Percentiles rank a stretch among this genome's conserved stretches.
Conservation (phyloP, 1,140 invertebrate species). For the Drosophila guanche region DNA sequence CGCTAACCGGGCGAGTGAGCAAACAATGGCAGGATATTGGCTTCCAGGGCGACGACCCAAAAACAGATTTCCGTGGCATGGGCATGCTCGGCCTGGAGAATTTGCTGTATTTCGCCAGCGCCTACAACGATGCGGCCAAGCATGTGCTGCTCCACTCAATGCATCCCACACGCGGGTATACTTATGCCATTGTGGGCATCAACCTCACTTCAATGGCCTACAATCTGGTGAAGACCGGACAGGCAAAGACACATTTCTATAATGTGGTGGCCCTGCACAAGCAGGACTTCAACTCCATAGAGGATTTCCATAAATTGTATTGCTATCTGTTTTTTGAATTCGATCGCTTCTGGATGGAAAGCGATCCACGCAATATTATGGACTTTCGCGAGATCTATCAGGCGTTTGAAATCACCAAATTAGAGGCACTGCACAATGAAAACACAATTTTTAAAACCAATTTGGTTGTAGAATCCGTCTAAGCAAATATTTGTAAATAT, state of each 20-base stretch:
- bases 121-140: conserved; percentile 90
- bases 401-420: conserved; percentile 88
- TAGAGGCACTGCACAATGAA: conserved; percentile 73
- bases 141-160: conserved; percentile 94
- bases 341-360: conserved; percentile 95
- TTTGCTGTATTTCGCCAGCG: conserved; percentile 93
- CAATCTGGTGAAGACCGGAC: conserved; percentile 90
- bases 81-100: conserved; percentile 97
- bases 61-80: conserved; percentile 99
- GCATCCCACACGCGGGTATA: conserved; percentile 95
- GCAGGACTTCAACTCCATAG: conserved; percentile 86
- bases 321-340: conserved; percentile 97
- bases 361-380: conserved; percentile 96
- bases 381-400: conserved; percentile 94
- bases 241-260: conserved; percentile 96
- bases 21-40: conserved; percentile 98
- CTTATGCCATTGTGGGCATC: conserved; percentile 95
- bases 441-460: conserved; percentile 77
- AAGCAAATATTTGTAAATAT: conserved; percentile 15
- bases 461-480: conserved; percentile 75
- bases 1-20: conserved; percentile 88
- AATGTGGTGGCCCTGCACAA: conserved; percentile 87
- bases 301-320: conserved; percentile 96
- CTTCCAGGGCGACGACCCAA: conserved; percentile 98
- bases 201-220: conserved; percentile 97